Percentiles rank a stretch among this genome's conserved stretches.
These are phyloP conservation scores for Chromobotia macracanthus DNA, from an alignment of 2,797 vertebrate genomes.

Conservation along the genomic window DNA sequence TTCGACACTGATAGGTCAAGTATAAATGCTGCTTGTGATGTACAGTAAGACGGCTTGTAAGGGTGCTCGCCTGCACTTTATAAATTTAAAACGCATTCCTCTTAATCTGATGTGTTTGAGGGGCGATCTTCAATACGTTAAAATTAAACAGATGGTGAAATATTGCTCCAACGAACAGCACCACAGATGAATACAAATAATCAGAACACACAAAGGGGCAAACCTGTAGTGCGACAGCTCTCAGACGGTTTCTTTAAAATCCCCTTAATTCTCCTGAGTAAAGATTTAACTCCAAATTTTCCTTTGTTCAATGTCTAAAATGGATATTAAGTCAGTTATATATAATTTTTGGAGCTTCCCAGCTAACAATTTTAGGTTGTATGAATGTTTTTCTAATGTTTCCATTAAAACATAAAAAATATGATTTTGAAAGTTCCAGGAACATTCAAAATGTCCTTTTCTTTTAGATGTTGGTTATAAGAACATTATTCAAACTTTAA, in stretches of 20 bases:
- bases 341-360: too few relatives aligned
- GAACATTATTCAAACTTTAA: too few relatives aligned
- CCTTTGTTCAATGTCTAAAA: too few relatives aligned
- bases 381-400: too few relatives aligned
- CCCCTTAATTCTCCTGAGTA: not conserved
- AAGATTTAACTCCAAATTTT: not conserved
- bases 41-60: conserved; percentile 5
- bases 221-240: not conserved
- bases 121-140: not conserved
- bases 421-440: too few relatives aligned
- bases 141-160: conserved; percentile 33
- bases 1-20: conserved; percentile 40
- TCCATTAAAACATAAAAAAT: too few relatives aligned
- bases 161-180: conserved; percentile 30
- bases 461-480: too few relatives aligned
- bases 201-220: not conserved
- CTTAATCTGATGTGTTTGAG: not conserved
- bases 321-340: too few relatives aligned
- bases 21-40: conserved; percentile 25
- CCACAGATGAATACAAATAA: conserved; percentile 8
- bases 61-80: conserved; percentile 11
- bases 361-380: too few relatives aligned
- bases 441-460: too few relatives aligned
- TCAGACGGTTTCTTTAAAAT: not conserved
- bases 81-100: not conserved